phyloP scores from a whole-genome alignment of 2,113 vertebrate genomes.

The Telmatochromis sp. region DNA sequence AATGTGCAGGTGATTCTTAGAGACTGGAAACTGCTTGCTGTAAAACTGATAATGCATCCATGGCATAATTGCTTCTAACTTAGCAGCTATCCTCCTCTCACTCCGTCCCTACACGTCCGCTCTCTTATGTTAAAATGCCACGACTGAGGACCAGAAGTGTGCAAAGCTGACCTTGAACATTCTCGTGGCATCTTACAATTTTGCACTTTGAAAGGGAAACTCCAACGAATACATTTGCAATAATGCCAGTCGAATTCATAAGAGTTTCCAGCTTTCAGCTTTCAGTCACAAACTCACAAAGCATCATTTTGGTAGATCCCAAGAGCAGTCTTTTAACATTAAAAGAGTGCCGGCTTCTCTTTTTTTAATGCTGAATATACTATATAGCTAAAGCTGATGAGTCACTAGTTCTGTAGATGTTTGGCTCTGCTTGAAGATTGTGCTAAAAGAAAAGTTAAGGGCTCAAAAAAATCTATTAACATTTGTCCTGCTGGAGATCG shows the following conservation, averaged over 20 bases:
- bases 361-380: neutral
- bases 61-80: neutral
- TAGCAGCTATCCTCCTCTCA: neutral
- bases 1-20: neutral
- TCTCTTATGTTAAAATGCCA: neutral
- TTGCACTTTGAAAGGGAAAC: neutral
- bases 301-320: neutral
- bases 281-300: neutral
- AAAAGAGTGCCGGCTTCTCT: neutral
- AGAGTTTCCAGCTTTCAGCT: neutral
- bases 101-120: rapidly evolving
- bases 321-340: neutral
- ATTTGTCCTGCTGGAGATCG: neutral
- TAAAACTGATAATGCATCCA: neutral
- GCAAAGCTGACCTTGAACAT: neutral
- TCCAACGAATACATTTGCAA: neutral
- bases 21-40: neutral
- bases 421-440: neutral
- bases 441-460: neutral
- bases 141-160: neutral
- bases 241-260: neutral
- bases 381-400: neutral
- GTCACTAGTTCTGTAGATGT: neutral
- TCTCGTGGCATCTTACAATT: neutral
- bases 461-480: neutral